Base-by-base conservation (phyloP, 2,888 invertebrate species). In the Melanophora roralis region DNA sequence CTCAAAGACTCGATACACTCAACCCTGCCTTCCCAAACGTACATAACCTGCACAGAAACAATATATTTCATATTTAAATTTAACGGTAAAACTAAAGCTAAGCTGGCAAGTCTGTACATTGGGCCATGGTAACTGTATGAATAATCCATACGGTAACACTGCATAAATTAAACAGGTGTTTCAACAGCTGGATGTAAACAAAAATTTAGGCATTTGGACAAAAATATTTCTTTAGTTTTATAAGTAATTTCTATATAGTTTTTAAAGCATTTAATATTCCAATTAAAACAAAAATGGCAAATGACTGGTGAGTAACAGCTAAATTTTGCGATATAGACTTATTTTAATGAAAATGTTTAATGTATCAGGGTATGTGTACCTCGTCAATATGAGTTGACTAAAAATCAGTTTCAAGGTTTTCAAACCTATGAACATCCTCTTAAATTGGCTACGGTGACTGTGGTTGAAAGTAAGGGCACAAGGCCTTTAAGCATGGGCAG, bases 351-450 rank as follows among this genome's bases (percentile, higher is more conserved):
- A 8, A 34, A 23, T 40, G 21, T 27, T 7, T 27, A 1, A 60
- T 9, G 11, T 23, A 53, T 53, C 45, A 89, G 89, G 89, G 82
- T 83, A 65, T 89, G 89, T 65, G 85, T 87, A 32, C 87, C 88
- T 11, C 85, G 85, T 32, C 84, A 85, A 69, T 88, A 86, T 67
- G 83, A 84, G 69, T 84, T 86, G 32, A 81, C 81, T 9, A 89
- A 86, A 82, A 87, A 86, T 43, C 76, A 84, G 23, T 78, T 88
- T 8, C 85, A 84, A 45, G 79, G 86, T 36, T 81, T 84, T 55
- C 83, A 82, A 81, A 90, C 91, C 1, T 84, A 84, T 65, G 93
- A 93, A 43, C 93, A 93, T 89, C 93, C 93, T 11, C 86, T 93
- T 8, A 93, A 92, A 85, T 90, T 91, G 78, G 86, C 91, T 34